These are phyloP conservation scores for Dryococelus australis DNA, from an alignment of 2,888 invertebrate species.

Conservation along the genomic window DNA sequence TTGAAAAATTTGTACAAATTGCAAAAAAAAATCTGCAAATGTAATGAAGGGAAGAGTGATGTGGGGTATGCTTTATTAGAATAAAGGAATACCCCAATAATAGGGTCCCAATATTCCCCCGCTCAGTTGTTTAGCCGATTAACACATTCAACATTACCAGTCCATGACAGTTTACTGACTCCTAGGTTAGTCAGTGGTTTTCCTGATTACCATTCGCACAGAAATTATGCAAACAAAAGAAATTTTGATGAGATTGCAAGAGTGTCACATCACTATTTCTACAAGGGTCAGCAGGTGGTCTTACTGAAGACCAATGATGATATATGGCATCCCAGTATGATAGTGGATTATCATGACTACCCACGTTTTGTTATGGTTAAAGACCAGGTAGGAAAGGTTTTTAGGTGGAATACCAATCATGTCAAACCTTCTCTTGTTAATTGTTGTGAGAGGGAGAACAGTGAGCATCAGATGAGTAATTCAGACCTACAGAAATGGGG, in stretches of 20 bases:
- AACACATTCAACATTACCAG: neutral
- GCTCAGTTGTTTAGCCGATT: neutral
- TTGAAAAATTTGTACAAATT: neutral
- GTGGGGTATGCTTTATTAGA: neutral
- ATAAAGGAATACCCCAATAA: neutral
- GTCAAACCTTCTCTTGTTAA: no score
- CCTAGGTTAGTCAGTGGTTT: neutral
- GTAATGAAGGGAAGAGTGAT: neutral
- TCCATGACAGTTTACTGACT: neutral
- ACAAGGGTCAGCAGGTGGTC: neutral
- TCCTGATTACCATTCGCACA: neutral
- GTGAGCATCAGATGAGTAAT: no score
- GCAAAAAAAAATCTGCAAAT: neutral
- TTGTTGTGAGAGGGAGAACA: no score
- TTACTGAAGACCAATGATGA: neutral
- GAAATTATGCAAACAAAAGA: neutral
- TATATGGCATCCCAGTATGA: neutral
- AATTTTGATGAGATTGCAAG: neutral
- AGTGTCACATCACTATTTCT: neutral
- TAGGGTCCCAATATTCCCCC: neutral
- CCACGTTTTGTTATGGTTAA: neutral
- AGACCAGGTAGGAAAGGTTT: neutral
- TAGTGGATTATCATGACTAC: neutral
- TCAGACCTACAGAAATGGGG: no score
- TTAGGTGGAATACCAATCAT: no score